These are phyloP conservation scores for Sebastes ruberrimus DNA, from an alignment of 2,797 vertebrate species.

Conservation along the genomic window DNA sequence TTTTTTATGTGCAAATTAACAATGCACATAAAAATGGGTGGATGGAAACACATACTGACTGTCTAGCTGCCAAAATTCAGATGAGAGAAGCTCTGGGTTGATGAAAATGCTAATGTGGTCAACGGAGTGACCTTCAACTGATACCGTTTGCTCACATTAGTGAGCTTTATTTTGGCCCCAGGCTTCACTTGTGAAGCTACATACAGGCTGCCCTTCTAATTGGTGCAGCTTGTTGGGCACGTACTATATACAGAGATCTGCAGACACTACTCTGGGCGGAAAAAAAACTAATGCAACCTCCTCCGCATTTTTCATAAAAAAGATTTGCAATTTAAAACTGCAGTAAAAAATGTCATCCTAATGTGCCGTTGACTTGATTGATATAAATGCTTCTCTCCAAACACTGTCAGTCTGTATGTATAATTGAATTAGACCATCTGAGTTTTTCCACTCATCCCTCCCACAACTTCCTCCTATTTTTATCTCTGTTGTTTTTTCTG, in stretches of 20 bases:
- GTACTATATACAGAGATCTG: not conserved
- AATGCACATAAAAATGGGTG: not conserved
- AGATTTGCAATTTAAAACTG: not conserved
- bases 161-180: not conserved
- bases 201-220: not conserved
- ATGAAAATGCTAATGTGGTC: not conserved
- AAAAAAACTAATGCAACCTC: not conserved
- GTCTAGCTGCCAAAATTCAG: not conserved
- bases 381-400: not conserved
- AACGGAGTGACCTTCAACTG: not conserved
- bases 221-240: not conserved
- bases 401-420: not conserved
- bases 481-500: not conserved
- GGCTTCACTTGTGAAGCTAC: not conserved
- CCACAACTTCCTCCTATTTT: not conserved
- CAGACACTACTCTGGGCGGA: not conserved
- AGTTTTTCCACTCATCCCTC: not conserved
- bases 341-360: not conserved
- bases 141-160: not conserved
- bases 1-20: not conserved
- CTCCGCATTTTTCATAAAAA: not conserved
- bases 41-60: not conserved
- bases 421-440: not conserved
- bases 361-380: not conserved
- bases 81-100: not conserved